Percentiles rank a stretch among this genome's conserved stretches.
phyloP scores from a whole-genome alignment of 2,797 vertebrate species.

The Hapalemur alaotrensis region DNA sequence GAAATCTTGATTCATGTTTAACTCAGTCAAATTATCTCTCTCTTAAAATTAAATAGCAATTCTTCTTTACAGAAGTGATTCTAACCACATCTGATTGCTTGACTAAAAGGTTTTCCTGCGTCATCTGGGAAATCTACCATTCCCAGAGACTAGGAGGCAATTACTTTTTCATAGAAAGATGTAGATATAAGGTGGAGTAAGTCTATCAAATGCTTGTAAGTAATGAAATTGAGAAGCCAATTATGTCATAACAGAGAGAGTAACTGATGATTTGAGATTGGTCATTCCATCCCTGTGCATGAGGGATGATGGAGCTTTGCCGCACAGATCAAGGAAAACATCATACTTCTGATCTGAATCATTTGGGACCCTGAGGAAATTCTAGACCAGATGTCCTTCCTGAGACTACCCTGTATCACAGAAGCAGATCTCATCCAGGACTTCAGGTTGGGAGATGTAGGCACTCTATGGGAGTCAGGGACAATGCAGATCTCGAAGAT shows the following conservation, averaged over 20 bases:
- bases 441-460: neutral
- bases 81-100: conserved; percentile 73
- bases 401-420: neutral
- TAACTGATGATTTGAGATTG: conserved; percentile 5
- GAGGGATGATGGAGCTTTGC: neutral
- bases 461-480: neutral
- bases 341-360: neutral
- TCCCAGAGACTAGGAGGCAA: conserved; percentile 55
- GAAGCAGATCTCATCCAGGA: neutral
- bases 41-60: conserved; percentile 69
- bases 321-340: neutral
- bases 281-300: neutral
- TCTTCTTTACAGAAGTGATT: conserved; percentile 57
- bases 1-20: conserved; percentile 77
- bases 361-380: conserved; percentile 31
- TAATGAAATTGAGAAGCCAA: conserved; percentile 65
- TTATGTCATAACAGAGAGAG: conserved; percentile 39
- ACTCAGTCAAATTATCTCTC: conserved; percentile 71
- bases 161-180: conserved; percentile 61
- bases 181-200: conserved; percentile 30
- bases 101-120: conserved; percentile 61
- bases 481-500: neutral
- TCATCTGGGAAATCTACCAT: conserved; percentile 68
- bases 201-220: conserved; percentile 47
- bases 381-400: neutral